Conservation (phyloP, 2,888 invertebrate species). For the Heliconius cydno region DNA sequence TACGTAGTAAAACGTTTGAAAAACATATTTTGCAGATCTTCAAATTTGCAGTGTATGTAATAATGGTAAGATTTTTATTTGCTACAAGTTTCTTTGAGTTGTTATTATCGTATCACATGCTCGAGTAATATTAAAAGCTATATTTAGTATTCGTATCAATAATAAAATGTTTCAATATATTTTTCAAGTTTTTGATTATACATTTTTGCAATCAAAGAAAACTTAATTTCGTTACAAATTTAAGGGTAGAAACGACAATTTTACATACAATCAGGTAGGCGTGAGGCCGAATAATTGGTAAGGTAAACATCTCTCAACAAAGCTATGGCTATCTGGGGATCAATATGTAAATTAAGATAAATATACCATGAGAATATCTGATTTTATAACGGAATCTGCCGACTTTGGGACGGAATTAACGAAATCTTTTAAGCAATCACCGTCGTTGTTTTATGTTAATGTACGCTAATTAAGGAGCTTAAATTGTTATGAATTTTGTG, state of each 20-base stretch:
- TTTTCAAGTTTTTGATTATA: background rate
- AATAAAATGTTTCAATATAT: background rate
- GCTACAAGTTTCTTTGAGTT: background rate
- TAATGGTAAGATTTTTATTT: background rate
- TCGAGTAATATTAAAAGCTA: background rate
- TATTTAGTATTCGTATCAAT: no score
- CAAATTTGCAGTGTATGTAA: background rate
- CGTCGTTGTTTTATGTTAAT: slow-evolving; percentile 16
- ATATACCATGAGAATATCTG: slow-evolving; percentile 28
- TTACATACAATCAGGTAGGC: slow-evolving; percentile 15
- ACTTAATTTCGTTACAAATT: background rate
- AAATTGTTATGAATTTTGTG: background rate
- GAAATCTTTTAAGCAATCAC: slow-evolving; percentile 12
- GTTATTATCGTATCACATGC: background rate
- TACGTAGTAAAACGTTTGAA: background rate
- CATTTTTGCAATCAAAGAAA: background rate
- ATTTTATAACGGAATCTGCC: slow-evolving; percentile 10
- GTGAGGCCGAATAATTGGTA: slow-evolving; percentile 32
- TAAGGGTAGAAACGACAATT: background rate
- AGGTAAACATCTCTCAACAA: slow-evolving; percentile 28
- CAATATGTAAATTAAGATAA: slow-evolving; percentile 41
- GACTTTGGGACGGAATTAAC: slow-evolving; percentile 16
- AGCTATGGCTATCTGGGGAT: slow-evolving; percentile 33
- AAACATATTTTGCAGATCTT: background rate
- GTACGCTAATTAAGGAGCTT: slow-evolving; percentile 10